These are phyloP conservation scores for Aphidius colemani DNA, from an alignment of 2,888 invertebrate species.

Conservation along the genomic window DNA sequence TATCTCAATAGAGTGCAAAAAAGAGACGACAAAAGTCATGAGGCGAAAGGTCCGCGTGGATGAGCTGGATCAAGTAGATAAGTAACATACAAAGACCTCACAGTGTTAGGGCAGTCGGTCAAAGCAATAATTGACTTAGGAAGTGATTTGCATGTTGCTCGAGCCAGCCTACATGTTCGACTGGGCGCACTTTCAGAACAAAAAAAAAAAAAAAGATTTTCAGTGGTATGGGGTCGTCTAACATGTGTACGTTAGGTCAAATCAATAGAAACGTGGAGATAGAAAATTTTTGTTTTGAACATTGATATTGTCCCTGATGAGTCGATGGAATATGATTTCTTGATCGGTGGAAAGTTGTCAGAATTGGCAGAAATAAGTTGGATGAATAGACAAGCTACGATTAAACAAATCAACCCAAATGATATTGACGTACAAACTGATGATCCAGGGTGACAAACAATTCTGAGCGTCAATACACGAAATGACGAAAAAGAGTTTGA, in stretches of 20 bases:
- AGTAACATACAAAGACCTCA: neutral
- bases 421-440: neutral
- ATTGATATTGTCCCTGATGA: constrained; percentile 31
- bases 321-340: constrained; percentile 23
- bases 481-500: neutral
- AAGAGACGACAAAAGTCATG: neutral
- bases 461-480: constrained; percentile 20
- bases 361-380: constrained; percentile 26
- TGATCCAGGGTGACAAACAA: constrained; percentile 14
- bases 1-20: neutral
- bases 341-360: constrained; percentile 30
- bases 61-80: neutral
- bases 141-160: constrained; percentile 28
- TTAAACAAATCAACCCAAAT: constrained; percentile 3
- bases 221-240: constrained; percentile 15
- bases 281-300: constrained; percentile 24
- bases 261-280: constrained; percentile 18
- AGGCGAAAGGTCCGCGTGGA: neutral
- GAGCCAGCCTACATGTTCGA: constrained; percentile 20
- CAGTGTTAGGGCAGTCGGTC: neutral
- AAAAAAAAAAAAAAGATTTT: constrained; percentile 14
- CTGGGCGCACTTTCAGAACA: constrained; percentile 22
- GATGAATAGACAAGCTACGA: constrained; percentile 20
- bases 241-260: constrained; percentile 25
- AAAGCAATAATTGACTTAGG: constrained; percentile 4